Percentiles rank a stretch among this genome's conserved stretches.
phyloP scores from a whole-genome alignment of 2,797 vertebrate genomes.

The Pangasius sanitwongsei region DNA sequence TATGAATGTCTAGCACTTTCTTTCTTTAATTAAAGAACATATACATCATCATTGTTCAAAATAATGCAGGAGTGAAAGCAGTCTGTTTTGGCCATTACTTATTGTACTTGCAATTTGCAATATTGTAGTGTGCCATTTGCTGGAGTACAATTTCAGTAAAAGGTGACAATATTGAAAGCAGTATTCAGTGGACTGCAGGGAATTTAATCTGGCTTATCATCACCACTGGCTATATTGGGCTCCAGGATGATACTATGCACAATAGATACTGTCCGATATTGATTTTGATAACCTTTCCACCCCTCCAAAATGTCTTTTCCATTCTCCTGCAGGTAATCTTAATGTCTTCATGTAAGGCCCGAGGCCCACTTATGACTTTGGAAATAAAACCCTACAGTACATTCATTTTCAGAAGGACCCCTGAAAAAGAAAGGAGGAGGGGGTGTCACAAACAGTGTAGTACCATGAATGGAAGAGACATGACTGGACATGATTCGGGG shows the following conservation, averaged over 20 bases:
- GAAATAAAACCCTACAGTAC: neutral
- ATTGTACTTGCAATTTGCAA: neutral
- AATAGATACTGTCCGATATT: conserved; percentile 65
- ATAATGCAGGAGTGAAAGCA: neutral
- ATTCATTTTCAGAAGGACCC: neutral
- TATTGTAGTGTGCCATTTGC: conserved; percentile 13
- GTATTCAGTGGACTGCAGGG: conserved; percentile 49
- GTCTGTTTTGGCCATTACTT: neutral
- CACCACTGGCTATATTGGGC: conserved; percentile 54
- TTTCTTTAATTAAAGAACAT: neutral
- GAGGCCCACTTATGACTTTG: conserved; percentile 78
- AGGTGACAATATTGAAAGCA: conserved; percentile 50
- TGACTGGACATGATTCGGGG: neutral
- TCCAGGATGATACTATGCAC: conserved; percentile 56
- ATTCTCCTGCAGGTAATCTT: conserved; percentile 68
- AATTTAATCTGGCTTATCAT: conserved; percentile 59
- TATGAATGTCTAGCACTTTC: conserved; percentile 11
- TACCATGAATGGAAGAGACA: neutral
- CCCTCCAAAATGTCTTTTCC: conserved; percentile 64
- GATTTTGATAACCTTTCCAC: conserved; percentile 67
- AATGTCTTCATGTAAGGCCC: conserved; percentile 78
- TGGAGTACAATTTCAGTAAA: conserved; percentile 46
- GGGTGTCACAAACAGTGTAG: neutral
- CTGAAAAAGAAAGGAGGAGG: neutral
- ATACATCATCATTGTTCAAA: neutral